These are phyloP conservation scores for Mastomys coucha DNA, from an alignment of 2,113 vertebrate genomes.

Conservation along the genomic window DNA sequence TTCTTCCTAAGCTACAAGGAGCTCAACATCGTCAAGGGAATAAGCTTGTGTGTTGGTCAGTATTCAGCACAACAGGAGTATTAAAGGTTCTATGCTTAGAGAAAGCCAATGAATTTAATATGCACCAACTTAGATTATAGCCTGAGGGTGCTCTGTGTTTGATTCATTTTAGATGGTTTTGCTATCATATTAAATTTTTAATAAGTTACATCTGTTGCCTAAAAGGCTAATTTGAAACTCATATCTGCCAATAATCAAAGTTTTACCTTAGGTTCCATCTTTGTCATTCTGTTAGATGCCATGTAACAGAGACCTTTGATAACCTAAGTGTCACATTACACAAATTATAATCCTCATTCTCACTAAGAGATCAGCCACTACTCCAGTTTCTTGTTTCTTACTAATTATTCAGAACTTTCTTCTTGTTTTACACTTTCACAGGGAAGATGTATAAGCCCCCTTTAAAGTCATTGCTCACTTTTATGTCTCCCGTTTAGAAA, in stretches of 20 bases:
- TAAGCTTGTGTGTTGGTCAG: neutral
- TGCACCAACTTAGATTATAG: neutral
- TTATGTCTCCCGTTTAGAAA: neutral
- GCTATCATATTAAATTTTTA: slow-evolving; percentile 50
- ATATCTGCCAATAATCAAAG: slow-evolving; percentile 10
- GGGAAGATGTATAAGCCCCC: neutral
- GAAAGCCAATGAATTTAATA: slow-evolving; percentile 3
- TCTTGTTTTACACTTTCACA: neutral
- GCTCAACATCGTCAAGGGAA: neutral
- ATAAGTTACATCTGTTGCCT: slow-evolving; percentile 57
- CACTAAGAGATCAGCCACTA: neutral
- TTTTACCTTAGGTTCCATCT: neutral
- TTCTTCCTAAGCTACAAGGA: neutral
- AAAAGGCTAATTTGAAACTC: slow-evolving; percentile 32
- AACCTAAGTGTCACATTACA: neutral
- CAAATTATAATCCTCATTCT: neutral
- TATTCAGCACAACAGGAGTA: neutral
- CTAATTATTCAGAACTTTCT: neutral
- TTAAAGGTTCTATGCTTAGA: neutral
- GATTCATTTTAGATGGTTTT: slow-evolving; percentile 57
- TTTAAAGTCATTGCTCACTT: neutral
- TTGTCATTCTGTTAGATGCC: neutral
- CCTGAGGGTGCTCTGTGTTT: neutral
- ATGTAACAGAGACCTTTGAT: neutral
- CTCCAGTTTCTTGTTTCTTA: neutral